Base-by-base conservation (phyloP, 1,140 invertebrate species). In the Phenacoccus solenopsis region DNA sequence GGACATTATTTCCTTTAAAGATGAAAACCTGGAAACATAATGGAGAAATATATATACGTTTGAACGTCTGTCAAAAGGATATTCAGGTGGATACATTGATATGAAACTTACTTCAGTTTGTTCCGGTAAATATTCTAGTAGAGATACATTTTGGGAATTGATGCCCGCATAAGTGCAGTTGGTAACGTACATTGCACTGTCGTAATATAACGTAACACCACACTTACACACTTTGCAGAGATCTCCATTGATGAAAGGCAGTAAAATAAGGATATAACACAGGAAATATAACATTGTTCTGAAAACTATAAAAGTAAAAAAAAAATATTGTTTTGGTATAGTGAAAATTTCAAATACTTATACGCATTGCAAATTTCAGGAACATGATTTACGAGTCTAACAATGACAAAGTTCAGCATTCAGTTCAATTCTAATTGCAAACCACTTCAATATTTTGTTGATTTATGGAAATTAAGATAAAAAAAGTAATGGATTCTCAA, bases 81-180 rank as follows among this genome's bases (percentile, higher is more conserved):
- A 32, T 59, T 30, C 1, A 49, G 12, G 67, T 10, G 9, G 22
- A 57, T 38, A 49, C 56, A 28, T 64, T 22, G 69, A 72, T 56
- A 73, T n/a, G 57, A 68, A 28, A 70, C 70, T 69, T 70, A 84
- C 82, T 78, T 89, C 81, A 16, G 86, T 88, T 72, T 87, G 79
- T 10, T 81, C 77, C 0, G 89, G 88, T 67, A 91, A 78, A 67
- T 82, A 79, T 72, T 82, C 77, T 13, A 91, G 77, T 0, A 72
- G 49, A 10, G 56, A 28, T 70, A 87, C 82, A 1, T 78, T 77
- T 0, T 84, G 82, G 71, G 85, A 80, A 0, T 73, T 80, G 73
- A 91, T 85, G 1, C 81, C 79, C 1, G 83, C 79, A 76, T 88
- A 81, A 0, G 87, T 89, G 75, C 90, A 91, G 76, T 91, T 89